These are phyloP conservation scores for Lithophane ornitopus DNA, from an alignment of 2,888 invertebrate species.

Conservation along the genomic window DNA sequence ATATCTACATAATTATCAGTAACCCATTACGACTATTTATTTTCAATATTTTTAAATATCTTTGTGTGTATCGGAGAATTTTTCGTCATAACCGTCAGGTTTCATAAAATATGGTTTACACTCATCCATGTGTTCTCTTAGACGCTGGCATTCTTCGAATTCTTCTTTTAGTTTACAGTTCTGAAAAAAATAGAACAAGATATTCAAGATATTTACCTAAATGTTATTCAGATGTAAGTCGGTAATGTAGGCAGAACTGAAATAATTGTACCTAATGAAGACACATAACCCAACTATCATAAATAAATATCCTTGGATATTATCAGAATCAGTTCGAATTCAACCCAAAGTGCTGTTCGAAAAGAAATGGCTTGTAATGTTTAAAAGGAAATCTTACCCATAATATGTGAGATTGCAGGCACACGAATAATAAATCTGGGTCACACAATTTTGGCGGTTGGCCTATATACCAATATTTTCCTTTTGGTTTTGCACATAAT, in stretches of 20 bases:
- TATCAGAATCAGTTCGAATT: background rate
- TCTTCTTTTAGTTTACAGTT: slow-evolving; percentile 77
- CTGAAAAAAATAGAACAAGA: slow-evolving; percentile 71
- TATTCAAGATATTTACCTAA: background rate
- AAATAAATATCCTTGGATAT: background rate
- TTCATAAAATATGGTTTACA: slow-evolving; percentile 25
- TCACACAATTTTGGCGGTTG: slow-evolving; percentile 74
- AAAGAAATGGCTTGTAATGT: background rate
- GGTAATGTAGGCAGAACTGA: background rate
- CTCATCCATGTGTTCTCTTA: slow-evolving; percentile 72
- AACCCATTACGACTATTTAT: background rate
- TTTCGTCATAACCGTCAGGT: slow-evolving; percentile 1
- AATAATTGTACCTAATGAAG: background rate
- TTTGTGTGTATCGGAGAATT: background rate
- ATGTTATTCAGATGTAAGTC: background rate
- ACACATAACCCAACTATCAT: background rate
- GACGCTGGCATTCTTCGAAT: slow-evolving; percentile 72
- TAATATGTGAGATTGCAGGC: slow-evolving; percentile 75
- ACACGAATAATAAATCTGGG: slow-evolving; percentile 76
- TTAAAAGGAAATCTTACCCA: slow-evolving; percentile 51
- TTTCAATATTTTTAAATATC: background rate
- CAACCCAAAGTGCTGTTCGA: background rate
- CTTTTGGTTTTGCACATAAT: slow-evolving; percentile 48
- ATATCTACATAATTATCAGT: too few species aligned
- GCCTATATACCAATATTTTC: slow-evolving; percentile 64